phyloP scores from a whole-genome alignment of 2,888 invertebrate genomes.

The Caenorhabditis sp. region DNA sequence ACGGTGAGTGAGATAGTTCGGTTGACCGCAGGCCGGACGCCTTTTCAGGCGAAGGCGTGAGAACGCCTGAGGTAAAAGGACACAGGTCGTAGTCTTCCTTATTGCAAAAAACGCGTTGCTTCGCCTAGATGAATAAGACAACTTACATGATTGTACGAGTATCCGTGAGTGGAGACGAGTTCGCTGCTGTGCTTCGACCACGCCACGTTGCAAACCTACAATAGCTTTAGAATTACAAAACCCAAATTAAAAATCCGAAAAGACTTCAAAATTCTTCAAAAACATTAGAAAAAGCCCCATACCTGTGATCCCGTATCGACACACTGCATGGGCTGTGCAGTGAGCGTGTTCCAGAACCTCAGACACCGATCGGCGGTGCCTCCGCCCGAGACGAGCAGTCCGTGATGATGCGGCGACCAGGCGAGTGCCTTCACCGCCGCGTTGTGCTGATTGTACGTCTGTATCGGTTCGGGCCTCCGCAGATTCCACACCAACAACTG shows the following conservation, averaged over 20 bases:
- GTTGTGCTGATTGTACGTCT: conserved; percentile 95
- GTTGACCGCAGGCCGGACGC: too few relatives aligned
- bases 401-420: conserved; percentile 99
- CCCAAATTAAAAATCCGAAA: neutral
- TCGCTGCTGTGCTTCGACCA: conserved; percentile 99
- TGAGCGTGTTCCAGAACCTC: conserved; percentile 95
- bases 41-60: neutral
- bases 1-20: neutral
- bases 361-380: conserved; percentile 90
- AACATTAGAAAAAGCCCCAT: conserved; percentile 84
- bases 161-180: conserved; percentile 95
- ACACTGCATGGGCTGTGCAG: conserved; percentile 97
- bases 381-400: conserved; percentile 95
- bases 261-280: neutral
- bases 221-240: neutral
- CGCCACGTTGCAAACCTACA: conserved; percentile 91
- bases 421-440: conserved; percentile 97
- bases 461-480: conserved; percentile 86
- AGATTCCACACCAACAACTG: conserved; percentile 92
- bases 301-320: conserved; percentile 98
- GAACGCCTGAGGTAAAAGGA: neutral
- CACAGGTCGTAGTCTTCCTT: too few relatives aligned
- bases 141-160: conserved; percentile 91
- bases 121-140: neutral
- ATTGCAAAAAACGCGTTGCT: neutral